Percentiles rank a stretch among this genome's conserved stretches.
phyloP scores from a whole-genome alignment of 1,140 invertebrate genomes.

The Melipona quadrifasciata region DNA sequence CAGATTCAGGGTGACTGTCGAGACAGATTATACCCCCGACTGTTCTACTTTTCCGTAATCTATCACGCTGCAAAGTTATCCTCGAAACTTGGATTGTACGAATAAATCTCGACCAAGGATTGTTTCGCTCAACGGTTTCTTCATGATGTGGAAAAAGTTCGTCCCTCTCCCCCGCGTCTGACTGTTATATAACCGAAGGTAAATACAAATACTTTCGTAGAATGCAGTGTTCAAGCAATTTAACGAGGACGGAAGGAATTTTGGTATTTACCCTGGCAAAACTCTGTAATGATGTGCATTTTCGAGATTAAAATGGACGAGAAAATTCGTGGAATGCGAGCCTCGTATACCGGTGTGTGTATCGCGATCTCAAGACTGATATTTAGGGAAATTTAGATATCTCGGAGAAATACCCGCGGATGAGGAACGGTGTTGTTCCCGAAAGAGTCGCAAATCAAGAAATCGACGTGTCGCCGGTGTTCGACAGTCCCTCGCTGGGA shows the following conservation, averaged over 20 bases:
- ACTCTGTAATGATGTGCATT: slow-evolving; percentile 3
- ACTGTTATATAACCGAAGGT: background rate
- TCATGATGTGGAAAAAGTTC: background rate
- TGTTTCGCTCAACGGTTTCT: background rate
- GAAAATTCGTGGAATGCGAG: slow-evolving; percentile 16
- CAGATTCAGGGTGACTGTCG: background rate
- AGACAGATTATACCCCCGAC: background rate
- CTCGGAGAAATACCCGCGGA: background rate
- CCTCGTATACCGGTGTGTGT: background rate
- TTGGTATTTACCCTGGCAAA: background rate
- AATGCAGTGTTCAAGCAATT: slow-evolving; percentile 26
- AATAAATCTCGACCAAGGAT: background rate
- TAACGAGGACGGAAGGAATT: slow-evolving; percentile 33
- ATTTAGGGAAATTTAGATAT: background rate
- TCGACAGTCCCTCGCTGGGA: slow-evolving; percentile 7
- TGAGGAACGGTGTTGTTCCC: slow-evolving; percentile 26
- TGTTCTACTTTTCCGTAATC: background rate
- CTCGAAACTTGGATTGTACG: background rate
- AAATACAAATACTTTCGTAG: background rate
- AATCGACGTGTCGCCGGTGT: slow-evolving; percentile 12
- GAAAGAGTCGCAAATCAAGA: slow-evolving; percentile 44
- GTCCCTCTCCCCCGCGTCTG: background rate
- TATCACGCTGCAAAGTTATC: background rate
- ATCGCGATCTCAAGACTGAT: background rate
- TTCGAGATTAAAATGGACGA: background rate